phyloP scores from a whole-genome alignment of 1,140 invertebrate species.

The Pseudomyrmex pallidus region DNA sequence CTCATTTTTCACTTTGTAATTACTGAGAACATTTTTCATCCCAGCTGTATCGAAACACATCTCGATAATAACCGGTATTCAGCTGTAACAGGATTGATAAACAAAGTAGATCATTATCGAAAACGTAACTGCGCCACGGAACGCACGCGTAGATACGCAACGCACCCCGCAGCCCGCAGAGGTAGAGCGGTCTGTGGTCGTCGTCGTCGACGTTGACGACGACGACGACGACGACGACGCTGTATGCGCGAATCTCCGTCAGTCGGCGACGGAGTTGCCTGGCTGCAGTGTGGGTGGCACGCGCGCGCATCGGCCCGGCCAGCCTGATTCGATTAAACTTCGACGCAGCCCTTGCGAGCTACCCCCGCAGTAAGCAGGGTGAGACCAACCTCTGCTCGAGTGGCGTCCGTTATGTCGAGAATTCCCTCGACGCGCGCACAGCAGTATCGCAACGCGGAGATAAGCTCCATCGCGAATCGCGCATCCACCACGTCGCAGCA shows the following conservation, averaged over 20 bases:
- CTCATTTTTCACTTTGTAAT: slow-evolving; percentile 35
- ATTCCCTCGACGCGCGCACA: background rate
- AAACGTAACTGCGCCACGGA: background rate
- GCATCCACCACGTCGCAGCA: background rate
- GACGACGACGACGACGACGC: slow-evolving; percentile 24
- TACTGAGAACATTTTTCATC: background rate
- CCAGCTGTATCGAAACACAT: too few relatives aligned
- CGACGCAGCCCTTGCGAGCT: slow-evolving; percentile 22
- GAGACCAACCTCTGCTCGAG: slow-evolving; percentile 30
- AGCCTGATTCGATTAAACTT: slow-evolving; percentile 56
- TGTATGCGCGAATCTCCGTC: slow-evolving; percentile 44
- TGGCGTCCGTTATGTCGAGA: slow-evolving; percentile 15
- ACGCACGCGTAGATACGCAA: background rate
- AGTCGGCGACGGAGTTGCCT: slow-evolving; percentile 59
- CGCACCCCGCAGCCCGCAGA: background rate
- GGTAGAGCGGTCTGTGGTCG: background rate
- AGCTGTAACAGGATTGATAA: too few relatives aligned
- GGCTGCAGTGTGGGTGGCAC: slow-evolving; percentile 42
- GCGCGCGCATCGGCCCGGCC: slow-evolving; percentile 32
- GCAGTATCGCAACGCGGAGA: background rate
- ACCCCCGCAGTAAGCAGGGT: slow-evolving; percentile 19
- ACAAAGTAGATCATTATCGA: background rate
- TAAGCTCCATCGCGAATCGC: background rate
- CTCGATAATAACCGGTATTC: too few relatives aligned
- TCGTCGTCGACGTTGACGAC: background rate